phyloP scores from a whole-genome alignment of 2,888 invertebrate species.

The Temnothorax rugatulus region DNA sequence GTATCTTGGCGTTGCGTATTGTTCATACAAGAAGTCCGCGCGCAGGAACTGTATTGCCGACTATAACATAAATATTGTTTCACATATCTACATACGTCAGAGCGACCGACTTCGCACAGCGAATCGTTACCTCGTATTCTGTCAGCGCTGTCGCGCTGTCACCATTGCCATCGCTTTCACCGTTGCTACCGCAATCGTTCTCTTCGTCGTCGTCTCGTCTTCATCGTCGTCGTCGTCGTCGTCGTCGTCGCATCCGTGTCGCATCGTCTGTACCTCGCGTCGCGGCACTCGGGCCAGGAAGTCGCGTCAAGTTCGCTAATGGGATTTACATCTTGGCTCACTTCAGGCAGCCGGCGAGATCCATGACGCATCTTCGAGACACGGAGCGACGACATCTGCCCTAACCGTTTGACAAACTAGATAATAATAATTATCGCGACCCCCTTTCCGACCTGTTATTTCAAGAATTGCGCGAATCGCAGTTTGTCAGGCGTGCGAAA shows the following conservation, averaged over 20 bases:
- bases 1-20: conserved; percentile 43
- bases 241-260: conserved; percentile 30
- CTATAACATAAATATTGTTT: conserved; percentile 53
- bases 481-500: conserved; percentile 61
- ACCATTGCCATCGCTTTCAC: conserved; percentile 17
- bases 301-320: conserved; percentile 80
- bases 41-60: conserved; percentile 21
- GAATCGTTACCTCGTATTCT: conserved; percentile 47
- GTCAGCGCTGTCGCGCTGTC: conserved; percentile 34
- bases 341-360: conserved; percentile 71
- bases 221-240: conserved; percentile 3
- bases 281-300: conserved; percentile 68
- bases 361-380: conserved; percentile 65
- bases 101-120: conserved; percentile 35
- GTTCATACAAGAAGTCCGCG: conserved; percentile 50
- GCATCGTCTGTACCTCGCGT: conserved; percentile 43
- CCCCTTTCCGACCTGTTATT: conserved; percentile 61
- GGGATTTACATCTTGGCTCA: conserved; percentile 80
- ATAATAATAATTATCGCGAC: conserved; percentile 78
- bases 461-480: conserved; percentile 59
- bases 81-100: conserved; percentile 27
- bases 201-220: conserved; percentile 24
- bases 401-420: conserved; percentile 77
- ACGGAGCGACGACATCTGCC: conserved; percentile 63
- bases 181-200: conserved; percentile 14